Percentiles rank a stretch among this genome's conserved stretches.
Evolutionary conservation across 2,797 vertebrate genomes (phyloP).

Genomic region (Danio choprae): DNA sequence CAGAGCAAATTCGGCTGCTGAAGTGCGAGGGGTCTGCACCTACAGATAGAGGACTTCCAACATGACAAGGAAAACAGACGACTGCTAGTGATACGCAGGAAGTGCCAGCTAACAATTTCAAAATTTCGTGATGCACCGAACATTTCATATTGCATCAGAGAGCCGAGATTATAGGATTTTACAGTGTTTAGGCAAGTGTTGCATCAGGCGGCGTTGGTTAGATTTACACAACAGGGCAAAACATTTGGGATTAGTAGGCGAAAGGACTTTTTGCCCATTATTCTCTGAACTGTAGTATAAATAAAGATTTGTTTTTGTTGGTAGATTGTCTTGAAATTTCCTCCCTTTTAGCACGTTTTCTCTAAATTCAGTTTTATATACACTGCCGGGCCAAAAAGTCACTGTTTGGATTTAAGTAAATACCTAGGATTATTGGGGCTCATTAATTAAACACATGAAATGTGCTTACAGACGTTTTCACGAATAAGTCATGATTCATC

Average conservation of each 20-base stretch:
- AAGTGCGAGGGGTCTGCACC: slow-evolving; percentile 54
- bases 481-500: too few species aligned
- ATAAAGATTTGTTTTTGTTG: not conserved
- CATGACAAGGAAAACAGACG: slow-evolving; percentile 53
- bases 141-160: slow-evolving; percentile 61
- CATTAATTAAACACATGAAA: too few species aligned
- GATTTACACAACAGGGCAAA: slow-evolving; percentile 44
- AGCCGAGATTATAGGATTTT: slow-evolving; percentile 61
- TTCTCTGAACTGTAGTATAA: slow-evolving; percentile 17
- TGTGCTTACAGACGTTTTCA: too few species aligned
- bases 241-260: slow-evolving; percentile 19
- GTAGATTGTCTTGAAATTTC: not conserved
- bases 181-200: slow-evolving; percentile 56
- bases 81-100: slow-evolving; percentile 51
- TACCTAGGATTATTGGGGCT: too few species aligned
- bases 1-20: slow-evolving; percentile 55
- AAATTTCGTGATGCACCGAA: slow-evolving; percentile 55
- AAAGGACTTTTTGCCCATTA: slow-evolving; percentile 22
- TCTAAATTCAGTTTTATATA: too few species aligned
- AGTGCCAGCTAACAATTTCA: slow-evolving; percentile 59
- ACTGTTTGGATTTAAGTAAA: too few species aligned
- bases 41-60: slow-evolving; percentile 59
- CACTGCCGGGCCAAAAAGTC: too few species aligned
- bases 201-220: slow-evolving; percentile 57
- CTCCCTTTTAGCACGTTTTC: too few species aligned